A percentile compares a stretch with the other conserved stretches of the same genome.
Evolutionary conservation across 1,140 invertebrate species (phyloP).

Genomic region (Delia radicum): DNA sequence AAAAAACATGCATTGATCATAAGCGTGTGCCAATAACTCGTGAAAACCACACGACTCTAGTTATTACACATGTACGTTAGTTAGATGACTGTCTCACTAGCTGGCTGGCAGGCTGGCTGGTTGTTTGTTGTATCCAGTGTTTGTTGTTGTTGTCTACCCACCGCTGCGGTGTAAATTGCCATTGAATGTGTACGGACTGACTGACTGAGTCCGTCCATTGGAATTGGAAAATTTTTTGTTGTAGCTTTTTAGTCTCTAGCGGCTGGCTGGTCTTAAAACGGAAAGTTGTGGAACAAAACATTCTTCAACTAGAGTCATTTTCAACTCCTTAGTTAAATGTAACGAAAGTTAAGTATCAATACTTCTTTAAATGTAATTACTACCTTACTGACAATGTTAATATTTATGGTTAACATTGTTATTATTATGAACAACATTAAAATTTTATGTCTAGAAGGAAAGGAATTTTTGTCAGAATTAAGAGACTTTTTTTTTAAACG

Average conservation of each 20-base stretch:
- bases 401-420: neutral
- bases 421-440: neutral
- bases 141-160: neutral
- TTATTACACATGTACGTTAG: neutral
- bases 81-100: neutral
- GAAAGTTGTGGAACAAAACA: neutral
- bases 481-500: neutral
- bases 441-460: neutral
- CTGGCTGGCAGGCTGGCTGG: neutral
- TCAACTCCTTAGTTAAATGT: neutral
- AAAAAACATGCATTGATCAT: neutral
- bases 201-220: neutral
- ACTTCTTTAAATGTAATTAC: neutral
- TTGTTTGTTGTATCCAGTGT: neutral
- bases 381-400: neutral
- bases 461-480: neutral
- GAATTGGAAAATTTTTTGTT: neutral
- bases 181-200: neutral
- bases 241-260: neutral
- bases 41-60: neutral
- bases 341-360: neutral
- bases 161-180: neutral
- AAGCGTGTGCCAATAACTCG: conserved; percentile 3
- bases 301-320: neutral
- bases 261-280: neutral